phyloP scores from a whole-genome alignment of 2,113 vertebrate genomes.

The Plecturocebus donacophilus region DNA sequence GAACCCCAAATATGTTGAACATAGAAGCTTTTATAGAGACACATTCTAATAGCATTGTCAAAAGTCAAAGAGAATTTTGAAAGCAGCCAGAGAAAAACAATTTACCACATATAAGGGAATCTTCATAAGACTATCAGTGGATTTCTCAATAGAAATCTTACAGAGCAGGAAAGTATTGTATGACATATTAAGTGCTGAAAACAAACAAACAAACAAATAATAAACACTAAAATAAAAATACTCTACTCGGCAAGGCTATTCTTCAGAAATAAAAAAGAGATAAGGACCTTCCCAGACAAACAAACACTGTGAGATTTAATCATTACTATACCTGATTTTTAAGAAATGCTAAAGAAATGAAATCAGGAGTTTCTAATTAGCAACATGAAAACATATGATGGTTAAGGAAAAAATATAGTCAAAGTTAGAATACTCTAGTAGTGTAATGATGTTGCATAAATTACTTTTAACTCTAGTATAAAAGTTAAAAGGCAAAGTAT shows the following conservation, averaged over 20 bases:
- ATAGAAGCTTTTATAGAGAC: too few relatives aligned
- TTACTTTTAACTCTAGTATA: background rate
- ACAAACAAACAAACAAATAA: background rate
- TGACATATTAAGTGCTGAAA: background rate
- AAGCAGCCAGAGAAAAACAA: background rate
- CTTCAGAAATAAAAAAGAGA: background rate
- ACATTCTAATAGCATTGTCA: background rate
- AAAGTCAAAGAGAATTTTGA: background rate
- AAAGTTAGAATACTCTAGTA: background rate
- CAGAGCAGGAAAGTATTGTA: background rate
- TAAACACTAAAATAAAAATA: background rate
- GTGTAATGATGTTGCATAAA: background rate
- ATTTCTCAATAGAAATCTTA: background rate
- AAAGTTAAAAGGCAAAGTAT: background rate
- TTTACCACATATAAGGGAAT: background rate
- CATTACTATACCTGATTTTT: background rate
- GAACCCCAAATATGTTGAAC: background rate
- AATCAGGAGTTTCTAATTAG: background rate
- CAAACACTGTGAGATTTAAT: background rate
- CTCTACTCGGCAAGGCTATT: background rate
- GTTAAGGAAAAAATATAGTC: background rate
- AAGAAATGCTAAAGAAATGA: background rate
- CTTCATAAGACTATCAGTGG: background rate
- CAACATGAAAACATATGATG: background rate
- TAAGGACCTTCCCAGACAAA: background rate